Conservation (phyloP, 2,888 invertebrate species). For the Philonicus albiceps region DNA sequence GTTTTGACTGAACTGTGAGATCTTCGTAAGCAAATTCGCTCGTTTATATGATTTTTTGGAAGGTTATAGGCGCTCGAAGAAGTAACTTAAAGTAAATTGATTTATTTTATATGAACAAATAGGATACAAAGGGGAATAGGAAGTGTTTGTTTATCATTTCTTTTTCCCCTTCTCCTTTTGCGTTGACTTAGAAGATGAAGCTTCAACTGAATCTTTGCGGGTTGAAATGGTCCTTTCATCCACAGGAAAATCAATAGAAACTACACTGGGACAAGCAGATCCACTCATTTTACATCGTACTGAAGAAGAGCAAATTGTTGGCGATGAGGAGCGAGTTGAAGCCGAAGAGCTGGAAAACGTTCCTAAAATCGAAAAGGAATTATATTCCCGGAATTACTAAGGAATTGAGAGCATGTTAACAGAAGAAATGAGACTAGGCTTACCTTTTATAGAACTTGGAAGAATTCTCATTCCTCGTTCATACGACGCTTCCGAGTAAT, state of each 20-base stretch:
- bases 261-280: slow-evolving; percentile 43
- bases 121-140: neutral
- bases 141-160: neutral
- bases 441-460: slow-evolving; percentile 52
- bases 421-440: neutral
- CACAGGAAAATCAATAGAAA: slow-evolving; percentile 47
- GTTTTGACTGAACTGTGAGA: no score
- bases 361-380: slow-evolving; percentile 9
- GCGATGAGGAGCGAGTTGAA: slow-evolving; percentile 48
- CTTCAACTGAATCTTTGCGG: neutral
- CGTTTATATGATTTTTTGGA: neutral
- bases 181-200: neutral
- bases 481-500: slow-evolving; percentile 51
- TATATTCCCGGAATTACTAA: no score
- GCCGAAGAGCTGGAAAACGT: slow-evolving; percentile 44
- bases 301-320: slow-evolving; percentile 30
- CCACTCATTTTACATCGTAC: slow-evolving; percentile 18
- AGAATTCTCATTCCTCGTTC: slow-evolving; percentile 43
- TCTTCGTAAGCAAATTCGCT: neutral
- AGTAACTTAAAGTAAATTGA: neutral
- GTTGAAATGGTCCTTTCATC: neutral
- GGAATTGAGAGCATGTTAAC: no score
- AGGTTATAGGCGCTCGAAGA: neutral
- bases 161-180: neutral
- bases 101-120: neutral